Percentiles rank a stretch among this genome's conserved stretches.
Evolutionary conservation across 2,797 vertebrate species (phyloP).

Genomic region (Clarias pachynema): DNA sequence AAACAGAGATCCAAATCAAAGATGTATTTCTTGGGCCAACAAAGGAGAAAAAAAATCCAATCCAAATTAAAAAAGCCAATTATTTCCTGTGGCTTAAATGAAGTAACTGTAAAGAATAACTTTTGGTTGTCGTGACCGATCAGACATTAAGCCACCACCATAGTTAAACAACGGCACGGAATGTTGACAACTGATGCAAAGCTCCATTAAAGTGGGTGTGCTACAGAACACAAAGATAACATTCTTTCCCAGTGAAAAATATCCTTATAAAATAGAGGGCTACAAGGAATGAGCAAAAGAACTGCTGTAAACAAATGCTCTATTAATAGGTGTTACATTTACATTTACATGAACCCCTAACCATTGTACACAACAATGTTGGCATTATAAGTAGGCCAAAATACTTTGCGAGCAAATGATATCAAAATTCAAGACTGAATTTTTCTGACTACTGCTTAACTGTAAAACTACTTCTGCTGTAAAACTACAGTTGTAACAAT

Average conservation of each 20-base stretch:
- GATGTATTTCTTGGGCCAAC: background rate
- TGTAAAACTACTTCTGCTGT: too few relatives aligned
- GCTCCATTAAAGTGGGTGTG: constrained; percentile 58
- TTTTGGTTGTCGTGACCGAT: constrained; percentile 17
- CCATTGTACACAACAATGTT: background rate
- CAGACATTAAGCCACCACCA: constrained; percentile 52
- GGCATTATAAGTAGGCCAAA: background rate
- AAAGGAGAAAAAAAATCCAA: too few relatives aligned
- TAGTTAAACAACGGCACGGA: constrained; percentile 56
- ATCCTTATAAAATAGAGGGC: constrained; percentile 15
- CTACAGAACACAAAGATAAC: constrained; percentile 53
- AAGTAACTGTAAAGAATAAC: background rate
- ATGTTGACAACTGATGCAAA: constrained; percentile 49
- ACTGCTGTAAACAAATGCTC: background rate
- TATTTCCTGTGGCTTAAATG: background rate
- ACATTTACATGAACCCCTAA: background rate
- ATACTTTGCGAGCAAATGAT: background rate
- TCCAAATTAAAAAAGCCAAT: background rate
- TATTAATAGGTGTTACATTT: constrained; percentile 9
- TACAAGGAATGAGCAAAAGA: constrained; percentile 9
- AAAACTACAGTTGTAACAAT: background rate
- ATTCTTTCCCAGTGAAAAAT: constrained; percentile 49
- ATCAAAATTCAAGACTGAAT: background rate
- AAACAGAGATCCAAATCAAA: background rate
- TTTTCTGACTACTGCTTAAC: background rate